Evolutionary conservation across 2,888 invertebrate genomes (phyloP).

Genomic region (Prosopocoilus inquinatus): DNA sequence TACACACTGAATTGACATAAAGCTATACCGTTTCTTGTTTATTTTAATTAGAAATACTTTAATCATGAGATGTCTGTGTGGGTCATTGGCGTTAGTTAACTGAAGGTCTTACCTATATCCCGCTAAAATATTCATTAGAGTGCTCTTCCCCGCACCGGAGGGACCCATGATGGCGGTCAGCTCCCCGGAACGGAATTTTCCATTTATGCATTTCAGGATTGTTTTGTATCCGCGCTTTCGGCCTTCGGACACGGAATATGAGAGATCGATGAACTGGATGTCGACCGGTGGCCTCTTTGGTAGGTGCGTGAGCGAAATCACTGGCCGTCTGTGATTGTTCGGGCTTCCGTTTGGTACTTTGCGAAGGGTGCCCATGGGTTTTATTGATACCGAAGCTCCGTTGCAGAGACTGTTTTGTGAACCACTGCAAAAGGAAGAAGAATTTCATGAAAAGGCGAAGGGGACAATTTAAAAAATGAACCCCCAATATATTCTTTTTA

Average conservation of each 20-base stretch:
- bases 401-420: constrained; percentile 75
- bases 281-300: constrained; percentile 87
- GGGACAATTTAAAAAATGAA: no score
- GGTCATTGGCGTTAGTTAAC: no score
- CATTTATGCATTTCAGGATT: constrained; percentile 83
- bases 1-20: no score
- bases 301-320: constrained; percentile 74
- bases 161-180: constrained; percentile 96
- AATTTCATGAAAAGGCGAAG: no score
- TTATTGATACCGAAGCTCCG: constrained; percentile 54
- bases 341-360: constrained; percentile 73
- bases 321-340: constrained; percentile 68
- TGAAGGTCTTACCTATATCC: constrained; percentile 74
- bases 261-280: constrained; percentile 83
- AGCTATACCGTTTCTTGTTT: no score
- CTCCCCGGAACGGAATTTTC: constrained; percentile 86
- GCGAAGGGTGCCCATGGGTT: constrained; percentile 43
- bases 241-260: constrained; percentile 86
- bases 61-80: no score
- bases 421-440: constrained; percentile 58
- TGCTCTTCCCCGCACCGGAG: constrained; percentile 79
- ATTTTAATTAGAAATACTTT: no score
- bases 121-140: constrained; percentile 84
- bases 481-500: no score
- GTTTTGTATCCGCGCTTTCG: constrained; percentile 79